Evolutionary conservation across 2,113 vertebrate genomes (phyloP), one percentile per base, ranked within the genome.

Genomic region (Hyla sarda): DNA sequence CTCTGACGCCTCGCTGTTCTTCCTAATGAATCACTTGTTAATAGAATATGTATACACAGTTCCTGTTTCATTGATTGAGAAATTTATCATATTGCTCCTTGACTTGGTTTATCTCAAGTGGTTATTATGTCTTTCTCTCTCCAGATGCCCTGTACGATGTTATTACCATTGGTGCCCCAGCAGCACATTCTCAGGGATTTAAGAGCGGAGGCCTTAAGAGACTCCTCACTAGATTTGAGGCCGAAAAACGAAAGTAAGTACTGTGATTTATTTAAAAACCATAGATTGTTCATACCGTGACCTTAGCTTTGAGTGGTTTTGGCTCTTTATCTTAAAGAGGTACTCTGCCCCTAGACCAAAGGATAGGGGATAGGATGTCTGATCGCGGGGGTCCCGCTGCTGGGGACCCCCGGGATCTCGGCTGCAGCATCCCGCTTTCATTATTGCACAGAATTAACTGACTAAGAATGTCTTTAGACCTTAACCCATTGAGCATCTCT

Each of bases 151-250:
- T 96, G 87, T 99, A 99, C 25, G 98, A 99, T 82, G 96, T 99
- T 67, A 93, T 99, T 91, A 99, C 98, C 0, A 97, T 98, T 14
- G 98, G 98, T 88, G 98, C 98, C 41, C 98, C 98, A 0, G 98
- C 98, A 2, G 97, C 98, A 0, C 98, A 99, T 92, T 97, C 94
- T 92, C 98, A 99, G 92, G 98, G 98, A 85, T 99, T 99, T 92
- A 99, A 99, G 91, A 96, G 95, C 14, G 98, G 98, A 23, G 98
- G 98, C 87, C 96, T 99, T 89, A 96, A 96, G 88, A 97, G 96
- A 88, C 93, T 98, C 7, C 93, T 99, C 5, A 95, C 91, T 89
- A 95, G 95, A 94, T 98, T 99, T 85, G 97, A 99, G 89, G 91
- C 92, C 41, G 98, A 99, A 90, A 98, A 98, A 90, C 95, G 97